Conservation (phyloP, 2,888 invertebrate genomes). For the Clusia tigrina region DNA sequence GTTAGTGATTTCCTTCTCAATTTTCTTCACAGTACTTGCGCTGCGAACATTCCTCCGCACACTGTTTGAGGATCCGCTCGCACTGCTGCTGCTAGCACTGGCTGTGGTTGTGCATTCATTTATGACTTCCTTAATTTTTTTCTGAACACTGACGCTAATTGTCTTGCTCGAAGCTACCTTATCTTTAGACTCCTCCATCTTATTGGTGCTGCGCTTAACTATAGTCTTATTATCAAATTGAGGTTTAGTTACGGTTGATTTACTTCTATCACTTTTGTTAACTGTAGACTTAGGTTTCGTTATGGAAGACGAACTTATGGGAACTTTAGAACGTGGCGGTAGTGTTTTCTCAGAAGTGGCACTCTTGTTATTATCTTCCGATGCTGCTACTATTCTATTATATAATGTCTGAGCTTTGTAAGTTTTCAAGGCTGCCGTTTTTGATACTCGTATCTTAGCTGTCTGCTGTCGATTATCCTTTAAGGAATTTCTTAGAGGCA, state of each 20-base stretch:
- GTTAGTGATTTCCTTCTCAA: slow-evolving; percentile 52
- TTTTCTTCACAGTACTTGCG: slow-evolving; percentile 41
- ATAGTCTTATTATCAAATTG: slow-evolving; percentile 47
- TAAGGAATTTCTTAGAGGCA: slow-evolving; percentile 2
- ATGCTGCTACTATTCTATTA: background rate
- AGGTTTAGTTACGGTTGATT: slow-evolving; percentile 40
- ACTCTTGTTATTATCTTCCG: slow-evolving; percentile 34
- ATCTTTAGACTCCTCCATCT: slow-evolving; percentile 16
- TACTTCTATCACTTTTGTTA: slow-evolving; percentile 42
- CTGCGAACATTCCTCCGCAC: slow-evolving; percentile 48
- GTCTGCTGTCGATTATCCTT: background rate
- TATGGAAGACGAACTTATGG: slow-evolving; percentile 47
- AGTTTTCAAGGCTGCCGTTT: background rate
- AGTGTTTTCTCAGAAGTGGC: slow-evolving; percentile 19
- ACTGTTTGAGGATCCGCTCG: slow-evolving; percentile 53
- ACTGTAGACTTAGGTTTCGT: slow-evolving; percentile 42
- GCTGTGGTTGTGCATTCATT: slow-evolving; percentile 49
- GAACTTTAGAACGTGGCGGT: slow-evolving; percentile 47
- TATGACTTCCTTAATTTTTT: slow-evolving; percentile 52
- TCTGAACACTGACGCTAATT: slow-evolving; percentile 48
- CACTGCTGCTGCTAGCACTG: slow-evolving; percentile 50
- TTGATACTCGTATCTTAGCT: slow-evolving; percentile 3
- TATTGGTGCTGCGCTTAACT: slow-evolving; percentile 36
- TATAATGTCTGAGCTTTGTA: background rate
- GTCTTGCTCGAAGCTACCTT: slow-evolving; percentile 19